phyloP scores from a whole-genome alignment of 2,797 vertebrate species.

The Spondyliosoma cantharus region DNA sequence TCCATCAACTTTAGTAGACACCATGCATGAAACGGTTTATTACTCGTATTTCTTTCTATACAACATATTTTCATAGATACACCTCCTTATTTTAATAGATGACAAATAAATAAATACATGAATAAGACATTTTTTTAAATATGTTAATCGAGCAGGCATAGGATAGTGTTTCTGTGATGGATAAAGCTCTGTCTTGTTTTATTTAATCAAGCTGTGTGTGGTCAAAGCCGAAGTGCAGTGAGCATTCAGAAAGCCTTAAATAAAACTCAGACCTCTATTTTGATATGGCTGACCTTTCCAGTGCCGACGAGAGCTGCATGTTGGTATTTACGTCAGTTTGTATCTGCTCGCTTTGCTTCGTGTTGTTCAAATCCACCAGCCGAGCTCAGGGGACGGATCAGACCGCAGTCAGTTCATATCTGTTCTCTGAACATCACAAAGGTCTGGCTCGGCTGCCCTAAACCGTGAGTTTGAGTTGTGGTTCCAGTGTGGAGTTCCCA shows the following conservation, averaged over 20 bases:
- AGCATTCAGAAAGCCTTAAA: neutral
- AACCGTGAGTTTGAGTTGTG: neutral
- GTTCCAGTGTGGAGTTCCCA: neutral
- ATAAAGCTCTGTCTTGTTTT: neutral
- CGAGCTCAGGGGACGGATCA: neutral
- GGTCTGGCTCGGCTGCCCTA: neutral
- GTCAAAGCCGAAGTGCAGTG: neutral
- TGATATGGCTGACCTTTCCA: conserved; percentile 52
- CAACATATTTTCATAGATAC: neutral
- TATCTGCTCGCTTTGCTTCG: conserved; percentile 23
- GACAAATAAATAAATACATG: no score
- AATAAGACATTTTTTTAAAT: no score
- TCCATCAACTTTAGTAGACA: no score
- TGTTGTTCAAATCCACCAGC: conserved; percentile 33
- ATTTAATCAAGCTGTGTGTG: neutral
- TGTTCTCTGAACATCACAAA: neutral
- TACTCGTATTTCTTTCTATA: no score
- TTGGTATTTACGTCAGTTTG: conserved; percentile 54
- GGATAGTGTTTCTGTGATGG: no score
- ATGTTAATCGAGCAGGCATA: neutral
- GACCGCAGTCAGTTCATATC: conserved; percentile 37
- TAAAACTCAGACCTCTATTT: neutral
- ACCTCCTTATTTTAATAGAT: neutral
- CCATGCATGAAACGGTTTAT: no score
- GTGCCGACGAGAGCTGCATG: neutral